phyloP scores from a whole-genome alignment of 2,113 vertebrate species.

The Shinisaurus crocodilurus region DNA sequence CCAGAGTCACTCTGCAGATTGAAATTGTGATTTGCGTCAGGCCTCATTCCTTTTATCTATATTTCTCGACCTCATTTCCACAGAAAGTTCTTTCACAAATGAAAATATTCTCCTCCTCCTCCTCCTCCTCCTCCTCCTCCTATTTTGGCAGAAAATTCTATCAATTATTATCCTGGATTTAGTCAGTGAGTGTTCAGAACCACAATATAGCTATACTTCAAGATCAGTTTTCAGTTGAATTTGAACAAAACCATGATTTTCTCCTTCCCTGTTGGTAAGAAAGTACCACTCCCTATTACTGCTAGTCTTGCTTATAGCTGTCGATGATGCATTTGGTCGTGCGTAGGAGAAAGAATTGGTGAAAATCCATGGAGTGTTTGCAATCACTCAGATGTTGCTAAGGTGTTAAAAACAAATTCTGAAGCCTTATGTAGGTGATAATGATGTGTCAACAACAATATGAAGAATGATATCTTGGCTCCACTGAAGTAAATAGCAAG shows the following conservation, averaged over 20 bases:
- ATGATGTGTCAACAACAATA: not conserved
- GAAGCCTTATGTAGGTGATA: not conserved
- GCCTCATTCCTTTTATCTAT: not conserved
- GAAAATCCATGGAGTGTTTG: slow-evolving; percentile 22
- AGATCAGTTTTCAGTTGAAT: not conserved
- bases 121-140: too few relatives aligned
- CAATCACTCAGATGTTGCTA: not conserved
- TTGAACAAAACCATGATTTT: not conserved
- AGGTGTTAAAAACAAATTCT: slow-evolving; percentile 6
- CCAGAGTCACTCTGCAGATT: not conserved
- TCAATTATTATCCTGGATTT: not conserved
- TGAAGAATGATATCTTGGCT: slow-evolving; percentile 12
- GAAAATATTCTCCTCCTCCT: too few relatives aligned
- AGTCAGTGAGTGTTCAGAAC: not conserved
- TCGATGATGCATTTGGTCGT: not conserved
- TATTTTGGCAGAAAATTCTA: not conserved
- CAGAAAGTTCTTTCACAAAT: not conserved
- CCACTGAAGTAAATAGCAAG: not conserved
- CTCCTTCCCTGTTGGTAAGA: not conserved
- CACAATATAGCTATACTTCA: not conserved
- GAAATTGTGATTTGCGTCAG: not conserved
- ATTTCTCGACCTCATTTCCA: not conserved
- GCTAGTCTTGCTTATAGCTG: not conserved
- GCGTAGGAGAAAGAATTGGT: not conserved
- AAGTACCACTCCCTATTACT: not conserved